Conservation (phyloP, 2,888 invertebrate genomes). For the Mythimna loreyi region DNA sequence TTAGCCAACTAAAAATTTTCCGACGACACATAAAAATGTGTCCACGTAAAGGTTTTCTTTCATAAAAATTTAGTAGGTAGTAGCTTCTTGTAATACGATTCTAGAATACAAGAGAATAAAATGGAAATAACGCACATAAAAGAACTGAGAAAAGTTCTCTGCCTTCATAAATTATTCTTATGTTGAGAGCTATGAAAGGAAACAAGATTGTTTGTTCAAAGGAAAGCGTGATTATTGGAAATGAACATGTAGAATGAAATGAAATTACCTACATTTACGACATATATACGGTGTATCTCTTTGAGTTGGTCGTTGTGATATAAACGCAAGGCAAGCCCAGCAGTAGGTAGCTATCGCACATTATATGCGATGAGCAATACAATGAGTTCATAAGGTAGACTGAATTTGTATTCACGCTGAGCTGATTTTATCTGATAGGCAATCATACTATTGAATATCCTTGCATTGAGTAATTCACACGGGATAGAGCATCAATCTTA, state of each 20-base stretch:
- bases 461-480: constrained; percentile 32
- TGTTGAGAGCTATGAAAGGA: constrained; percentile 52
- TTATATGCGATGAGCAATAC: constrained; percentile 23
- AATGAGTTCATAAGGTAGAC: constrained; percentile 35
- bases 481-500: constrained; percentile 38
- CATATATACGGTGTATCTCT: not conserved
- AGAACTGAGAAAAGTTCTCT: constrained; percentile 54
- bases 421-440: constrained; percentile 33
- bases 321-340: not conserved
- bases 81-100: constrained; percentile 53
- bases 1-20: constrained; percentile 44
- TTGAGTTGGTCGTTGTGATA: not conserved
- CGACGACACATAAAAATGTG: constrained; percentile 48
- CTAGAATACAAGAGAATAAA: constrained; percentile 57
- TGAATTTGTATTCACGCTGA: constrained; percentile 41
- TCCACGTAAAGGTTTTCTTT: constrained; percentile 44
- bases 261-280: constrained; percentile 27
- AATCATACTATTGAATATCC: constrained; percentile 42
- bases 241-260: constrained; percentile 39
- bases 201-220: constrained; percentile 54
- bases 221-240: constrained; percentile 51
- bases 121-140: constrained; percentile 62
- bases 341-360: constrained; percentile 12
- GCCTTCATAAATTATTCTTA: constrained; percentile 61
- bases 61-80: constrained; percentile 56